These are phyloP conservation scores for Riptortus pedestris DNA, from an alignment of 1,140 invertebrate genomes.

Conservation along the genomic window DNA sequence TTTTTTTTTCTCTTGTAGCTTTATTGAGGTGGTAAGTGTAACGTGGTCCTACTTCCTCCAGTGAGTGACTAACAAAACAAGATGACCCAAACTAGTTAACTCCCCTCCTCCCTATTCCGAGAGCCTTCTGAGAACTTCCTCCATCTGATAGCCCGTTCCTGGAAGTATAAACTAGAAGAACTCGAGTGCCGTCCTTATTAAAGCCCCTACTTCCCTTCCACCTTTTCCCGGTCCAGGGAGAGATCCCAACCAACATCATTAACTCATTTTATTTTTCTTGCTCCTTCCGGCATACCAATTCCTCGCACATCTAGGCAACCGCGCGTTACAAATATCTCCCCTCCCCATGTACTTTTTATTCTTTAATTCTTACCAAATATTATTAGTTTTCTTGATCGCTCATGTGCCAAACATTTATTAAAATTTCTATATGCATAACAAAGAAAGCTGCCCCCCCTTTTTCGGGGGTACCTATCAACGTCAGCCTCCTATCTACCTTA, in stretches of 20 bases:
- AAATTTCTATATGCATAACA: too few species aligned
- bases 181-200: background rate
- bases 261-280: conserved; percentile 5
- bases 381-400: too few species aligned
- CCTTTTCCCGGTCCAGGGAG: too few species aligned
- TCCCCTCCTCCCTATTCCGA: background rate
- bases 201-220: background rate
- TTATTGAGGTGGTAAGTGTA: too few species aligned
- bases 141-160: conserved; percentile 15
- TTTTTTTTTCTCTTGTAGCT: too few species aligned
- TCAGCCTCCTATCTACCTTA: too few species aligned
- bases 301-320: conserved; percentile 28
- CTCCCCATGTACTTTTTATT: background rate
- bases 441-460: too few species aligned
- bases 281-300: background rate
- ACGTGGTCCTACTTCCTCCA: too few species aligned
- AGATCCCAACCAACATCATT: conserved; percentile 7
- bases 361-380: too few species aligned
- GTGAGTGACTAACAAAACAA: too few species aligned
- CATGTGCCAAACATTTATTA: too few species aligned
- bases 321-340: background rate
- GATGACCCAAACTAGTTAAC: conserved; percentile 4
- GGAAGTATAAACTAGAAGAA: conserved; percentile 17
- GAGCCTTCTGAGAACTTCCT: conserved; percentile 11
- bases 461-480: too few species aligned